Percentiles rank a stretch among this genome's conserved stretches.
phyloP scores from a whole-genome alignment of 2,888 invertebrate species.

The Chironomus riparius region DNA sequence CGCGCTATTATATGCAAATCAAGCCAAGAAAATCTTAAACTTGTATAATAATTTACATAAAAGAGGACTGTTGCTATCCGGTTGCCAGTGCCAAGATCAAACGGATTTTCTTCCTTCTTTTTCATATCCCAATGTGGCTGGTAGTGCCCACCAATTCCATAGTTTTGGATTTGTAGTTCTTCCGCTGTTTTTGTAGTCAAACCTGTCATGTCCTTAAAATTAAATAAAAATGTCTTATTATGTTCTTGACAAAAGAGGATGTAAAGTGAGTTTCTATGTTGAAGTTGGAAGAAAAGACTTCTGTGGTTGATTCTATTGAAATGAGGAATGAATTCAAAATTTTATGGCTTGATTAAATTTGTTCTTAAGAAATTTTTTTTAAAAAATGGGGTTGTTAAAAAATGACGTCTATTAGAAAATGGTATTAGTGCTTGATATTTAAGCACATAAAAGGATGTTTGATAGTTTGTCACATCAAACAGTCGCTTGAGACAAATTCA shows the following conservation, averaged over 20 bases:
- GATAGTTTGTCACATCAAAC: too few relatives aligned
- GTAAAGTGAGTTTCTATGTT: background rate
- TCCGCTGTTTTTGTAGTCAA: conserved; percentile 51
- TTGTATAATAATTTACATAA: conserved; percentile 29
- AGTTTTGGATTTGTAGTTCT: conserved; percentile 56
- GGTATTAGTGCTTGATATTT: too few relatives aligned
- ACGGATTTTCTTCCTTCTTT: background rate
- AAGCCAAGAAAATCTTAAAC: conserved; percentile 33
- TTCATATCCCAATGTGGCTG: conserved; percentile 3
- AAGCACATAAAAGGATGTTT: too few relatives aligned
- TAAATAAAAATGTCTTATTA: background rate
- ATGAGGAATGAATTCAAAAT: too few relatives aligned
- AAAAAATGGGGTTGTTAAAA: too few relatives aligned
- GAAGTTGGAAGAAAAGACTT: background rate
- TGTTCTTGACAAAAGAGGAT: background rate
- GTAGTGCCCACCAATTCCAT: conserved; percentile 49
- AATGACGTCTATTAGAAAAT: too few relatives aligned
- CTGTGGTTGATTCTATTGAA: background rate
- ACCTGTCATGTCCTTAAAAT: conserved; percentile 41
- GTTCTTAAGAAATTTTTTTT: too few relatives aligned
- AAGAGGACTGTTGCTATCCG: conserved; percentile 30
- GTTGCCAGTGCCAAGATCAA: conserved; percentile 22
- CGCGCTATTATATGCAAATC: too few relatives aligned
- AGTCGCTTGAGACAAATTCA: too few relatives aligned
- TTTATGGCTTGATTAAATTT: too few relatives aligned